A percentile compares a stretch with the other conserved stretches of the same genome.
Evolutionary conservation across 2,113 vertebrate species (phyloP).

Genomic region (Microtus ochrogaster): DNA sequence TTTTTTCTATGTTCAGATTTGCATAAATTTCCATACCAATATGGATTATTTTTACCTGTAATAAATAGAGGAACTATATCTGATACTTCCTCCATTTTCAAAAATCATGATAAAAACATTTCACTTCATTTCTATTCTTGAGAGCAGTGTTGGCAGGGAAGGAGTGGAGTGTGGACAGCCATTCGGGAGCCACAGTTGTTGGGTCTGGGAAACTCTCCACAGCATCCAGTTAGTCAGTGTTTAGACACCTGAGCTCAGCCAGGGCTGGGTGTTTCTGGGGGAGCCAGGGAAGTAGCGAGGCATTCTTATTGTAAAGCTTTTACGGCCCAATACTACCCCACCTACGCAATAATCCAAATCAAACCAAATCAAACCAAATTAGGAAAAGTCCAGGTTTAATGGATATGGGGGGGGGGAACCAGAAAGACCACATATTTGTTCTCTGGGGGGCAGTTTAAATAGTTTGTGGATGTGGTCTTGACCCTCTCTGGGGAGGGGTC

Average conservation of each 20-base stretch:
- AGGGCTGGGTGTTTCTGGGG: not conserved
- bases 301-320: no score
- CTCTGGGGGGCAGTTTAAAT: no score
- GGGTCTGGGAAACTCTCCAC: not conserved
- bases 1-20: not conserved
- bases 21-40: not conserved
- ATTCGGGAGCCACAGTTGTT: not conserved
- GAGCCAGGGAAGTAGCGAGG: fast-evolving
- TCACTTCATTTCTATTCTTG: not conserved
- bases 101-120: not conserved
- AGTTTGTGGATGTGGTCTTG: no score
- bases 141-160: fast-evolving
- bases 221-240: not conserved
- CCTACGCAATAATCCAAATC: no score
- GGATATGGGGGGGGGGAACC: no score
- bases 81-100: not conserved
- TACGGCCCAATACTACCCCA: no score
- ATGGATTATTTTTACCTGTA: not conserved
- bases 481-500: no score
- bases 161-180: not conserved
- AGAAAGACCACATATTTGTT: no score
- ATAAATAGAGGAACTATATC: not conserved
- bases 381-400: no score
- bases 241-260: not conserved
- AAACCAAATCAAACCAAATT: no score